Evolutionary conservation across 2,888 invertebrate species (phyloP).

Genomic region (Lycia hirtaria): DNA sequence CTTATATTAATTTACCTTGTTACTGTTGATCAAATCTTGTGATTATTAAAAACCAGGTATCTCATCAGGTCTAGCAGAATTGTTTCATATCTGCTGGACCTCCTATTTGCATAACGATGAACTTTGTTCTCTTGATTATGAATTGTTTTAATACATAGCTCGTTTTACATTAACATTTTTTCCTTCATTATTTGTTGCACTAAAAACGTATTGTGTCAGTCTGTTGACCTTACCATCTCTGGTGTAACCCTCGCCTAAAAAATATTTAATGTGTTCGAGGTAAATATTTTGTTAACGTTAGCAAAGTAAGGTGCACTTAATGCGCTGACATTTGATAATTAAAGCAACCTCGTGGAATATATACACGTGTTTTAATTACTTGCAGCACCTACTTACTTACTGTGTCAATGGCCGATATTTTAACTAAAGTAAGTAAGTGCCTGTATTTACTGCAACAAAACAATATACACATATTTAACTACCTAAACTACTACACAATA

Average conservation of each 20-base stretch:
- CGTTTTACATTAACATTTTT: background rate
- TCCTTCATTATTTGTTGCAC: background rate
- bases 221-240: background rate
- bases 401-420: background rate
- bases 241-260: background rate
- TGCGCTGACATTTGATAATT: background rate
- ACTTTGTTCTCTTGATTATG: too few species aligned
- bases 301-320: constrained; percentile 7
- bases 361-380: constrained; percentile 10
- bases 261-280: constrained; percentile 1
- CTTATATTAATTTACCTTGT: too few species aligned
- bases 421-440: background rate
- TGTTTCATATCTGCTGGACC: too few species aligned
- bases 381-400: background rate
- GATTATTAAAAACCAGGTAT: too few species aligned
- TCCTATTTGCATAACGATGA: too few species aligned
- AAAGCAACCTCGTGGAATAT: background rate
- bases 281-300: constrained; percentile 6
- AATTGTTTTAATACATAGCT: too few species aligned
- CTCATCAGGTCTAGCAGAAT: too few species aligned
- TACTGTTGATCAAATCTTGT: too few species aligned
- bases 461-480: too few species aligned
- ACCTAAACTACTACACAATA: too few species aligned
- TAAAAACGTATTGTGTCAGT: background rate
- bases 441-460: background rate